phyloP scores from a whole-genome alignment of 1,140 invertebrate species.

The Drosophila rufa region DNA sequence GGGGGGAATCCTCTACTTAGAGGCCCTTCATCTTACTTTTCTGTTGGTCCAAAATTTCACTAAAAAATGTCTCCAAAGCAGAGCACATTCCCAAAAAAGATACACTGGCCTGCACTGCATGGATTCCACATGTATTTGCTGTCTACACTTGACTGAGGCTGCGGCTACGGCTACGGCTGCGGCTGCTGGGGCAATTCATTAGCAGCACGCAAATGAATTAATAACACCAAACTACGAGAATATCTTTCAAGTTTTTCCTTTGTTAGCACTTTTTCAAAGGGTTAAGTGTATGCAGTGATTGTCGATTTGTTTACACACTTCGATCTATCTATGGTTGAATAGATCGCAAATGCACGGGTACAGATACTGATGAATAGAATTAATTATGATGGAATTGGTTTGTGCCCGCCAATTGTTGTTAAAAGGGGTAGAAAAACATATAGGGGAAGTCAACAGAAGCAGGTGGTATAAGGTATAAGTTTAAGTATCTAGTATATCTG shows the following conservation, averaged over 20 bases:
- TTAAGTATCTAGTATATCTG: constrained; percentile 2
- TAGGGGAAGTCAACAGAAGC: background rate
- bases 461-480: constrained; percentile 5
- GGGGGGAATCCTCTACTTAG: constrained; percentile 13
- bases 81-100: constrained; percentile 5
- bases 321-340: constrained; percentile 26
- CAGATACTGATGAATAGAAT: constrained; percentile 26
- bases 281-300: constrained; percentile 28
- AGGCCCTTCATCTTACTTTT: background rate
- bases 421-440: background rate
- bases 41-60: constrained; percentile 1
- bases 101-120: background rate
- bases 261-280: constrained; percentile 49
- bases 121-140: constrained; percentile 6
- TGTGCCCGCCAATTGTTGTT: constrained; percentile 10
- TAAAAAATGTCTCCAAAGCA: constrained; percentile 17
- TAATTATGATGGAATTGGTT: constrained; percentile 37
- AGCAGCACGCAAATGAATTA: constrained; percentile 74
- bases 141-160: constrained; percentile 22
- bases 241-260: constrained; percentile 51
- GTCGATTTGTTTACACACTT: constrained; percentile 16
- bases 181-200: constrained; percentile 67
- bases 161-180: background rate
- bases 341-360: constrained; percentile 29
- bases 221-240: constrained; percentile 80